A percentile compares a stretch with the other conserved stretches of the same genome.
phyloP scores from a whole-genome alignment of 2,888 invertebrate genomes.

The Dynastes grantii region DNA sequence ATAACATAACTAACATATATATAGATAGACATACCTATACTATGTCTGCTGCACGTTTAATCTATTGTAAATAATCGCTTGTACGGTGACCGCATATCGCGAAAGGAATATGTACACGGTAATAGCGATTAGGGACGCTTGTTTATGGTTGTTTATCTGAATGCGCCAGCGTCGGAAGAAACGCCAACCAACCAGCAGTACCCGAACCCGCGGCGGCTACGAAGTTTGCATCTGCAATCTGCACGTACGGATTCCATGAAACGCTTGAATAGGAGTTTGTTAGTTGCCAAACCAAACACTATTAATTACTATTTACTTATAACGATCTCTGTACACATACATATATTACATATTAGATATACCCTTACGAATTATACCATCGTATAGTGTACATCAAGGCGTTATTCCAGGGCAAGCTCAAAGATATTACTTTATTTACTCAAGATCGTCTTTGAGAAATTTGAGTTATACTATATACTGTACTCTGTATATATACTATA shows the following conservation, averaged over 20 bases:
- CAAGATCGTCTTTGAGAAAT: background rate
- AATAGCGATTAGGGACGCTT: background rate
- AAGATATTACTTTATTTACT: background rate
- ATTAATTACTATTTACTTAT: slow-evolving; percentile 25
- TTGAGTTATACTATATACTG: background rate
- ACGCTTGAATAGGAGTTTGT: background rate
- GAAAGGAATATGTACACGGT: too few relatives aligned
- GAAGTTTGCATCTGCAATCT: background rate
- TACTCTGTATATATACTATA: too few relatives aligned
- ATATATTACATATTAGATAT: background rate
- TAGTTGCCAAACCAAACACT: slow-evolving; percentile 8
- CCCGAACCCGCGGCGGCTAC: background rate
- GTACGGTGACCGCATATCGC: too few relatives aligned
- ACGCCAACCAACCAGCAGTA: background rate
- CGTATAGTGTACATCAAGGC: background rate
- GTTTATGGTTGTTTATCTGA: slow-evolving; percentile 1
- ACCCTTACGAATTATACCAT: too few relatives aligned
- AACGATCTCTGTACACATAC: background rate
- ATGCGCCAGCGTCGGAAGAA: background rate
- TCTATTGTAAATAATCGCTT: too few relatives aligned
- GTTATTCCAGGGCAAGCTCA: background rate
- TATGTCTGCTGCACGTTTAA: too few relatives aligned
- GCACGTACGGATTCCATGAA: background rate
- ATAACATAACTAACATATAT: too few relatives aligned
- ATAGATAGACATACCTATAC: too few relatives aligned